Conservation (phyloP, 2,888 invertebrate species). For the Boloria euphrosyne region DNA sequence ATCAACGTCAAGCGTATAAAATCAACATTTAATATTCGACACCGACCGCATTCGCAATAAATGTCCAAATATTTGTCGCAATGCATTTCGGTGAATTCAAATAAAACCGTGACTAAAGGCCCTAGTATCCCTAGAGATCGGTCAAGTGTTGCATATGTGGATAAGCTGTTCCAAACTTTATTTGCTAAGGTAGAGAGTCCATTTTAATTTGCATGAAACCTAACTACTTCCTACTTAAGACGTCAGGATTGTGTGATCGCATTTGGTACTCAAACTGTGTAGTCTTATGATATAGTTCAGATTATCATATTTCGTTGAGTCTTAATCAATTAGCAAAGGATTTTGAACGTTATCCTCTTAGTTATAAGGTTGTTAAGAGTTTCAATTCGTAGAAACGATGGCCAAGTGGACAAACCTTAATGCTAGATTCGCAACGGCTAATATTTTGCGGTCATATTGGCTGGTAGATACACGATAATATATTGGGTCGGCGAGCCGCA, state of each 20-base stretch:
- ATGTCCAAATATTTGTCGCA: conserved; percentile 81
- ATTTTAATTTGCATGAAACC: conserved; percentile 12
- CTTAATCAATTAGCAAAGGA: conserved; percentile 30
- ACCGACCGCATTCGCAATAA: conserved; percentile 70
- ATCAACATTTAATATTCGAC: conserved; percentile 74
- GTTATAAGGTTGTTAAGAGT: conserved; percentile 40
- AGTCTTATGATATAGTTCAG: conserved; percentile 50
- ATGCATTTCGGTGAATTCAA: conserved; percentile 73
- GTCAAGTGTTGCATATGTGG: conserved; percentile 55
- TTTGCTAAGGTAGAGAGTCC: not conserved
- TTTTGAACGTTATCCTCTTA: conserved; percentile 41
- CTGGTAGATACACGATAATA: conserved; percentile 72
- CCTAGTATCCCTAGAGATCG: conserved; percentile 72
- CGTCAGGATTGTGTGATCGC: conserved; percentile 43
- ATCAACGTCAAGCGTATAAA: conserved; percentile 63
- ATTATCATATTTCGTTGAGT: conserved; percentile 45
- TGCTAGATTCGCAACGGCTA: conserved; percentile 75
- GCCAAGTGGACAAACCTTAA: conserved; percentile 59
- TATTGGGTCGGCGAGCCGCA: conserved; percentile 61
- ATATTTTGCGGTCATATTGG: conserved; percentile 79
- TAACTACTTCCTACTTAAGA: conserved; percentile 40
- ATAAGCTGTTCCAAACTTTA: conserved; percentile 41
- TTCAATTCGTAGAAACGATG: conserved; percentile 19
- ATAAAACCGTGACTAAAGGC: conserved; percentile 79
- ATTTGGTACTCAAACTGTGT: conserved; percentile 48